Percentiles rank a stretch among this genome's conserved stretches.
Evolutionary conservation across 92 coral and sea anemone species (phyloP).

Genomic region (Zoanthus solanderi): DNA sequence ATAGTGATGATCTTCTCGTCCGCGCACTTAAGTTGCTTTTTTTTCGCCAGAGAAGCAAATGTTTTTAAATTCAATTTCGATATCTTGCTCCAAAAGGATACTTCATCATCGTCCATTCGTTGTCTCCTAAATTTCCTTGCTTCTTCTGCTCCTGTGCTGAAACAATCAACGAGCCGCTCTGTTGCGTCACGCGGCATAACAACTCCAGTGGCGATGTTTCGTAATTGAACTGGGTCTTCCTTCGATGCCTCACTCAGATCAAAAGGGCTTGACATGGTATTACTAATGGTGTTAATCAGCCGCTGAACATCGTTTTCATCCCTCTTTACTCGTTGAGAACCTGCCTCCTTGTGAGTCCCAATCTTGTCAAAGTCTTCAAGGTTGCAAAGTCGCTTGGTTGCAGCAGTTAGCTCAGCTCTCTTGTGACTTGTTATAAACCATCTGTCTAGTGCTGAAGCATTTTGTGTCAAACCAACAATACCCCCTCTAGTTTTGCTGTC

Average conservation of each 20-base stretch:
- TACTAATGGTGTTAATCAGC: slow-evolving; percentile 59
- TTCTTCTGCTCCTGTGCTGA: slow-evolving; percentile 43
- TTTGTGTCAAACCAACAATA: slow-evolving; percentile 71
- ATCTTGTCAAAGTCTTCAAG: slow-evolving; percentile 45
- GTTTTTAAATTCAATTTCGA: slow-evolving; percentile 53
- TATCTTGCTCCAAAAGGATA: slow-evolving; percentile 64
- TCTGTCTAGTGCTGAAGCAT: slow-evolving; percentile 57
- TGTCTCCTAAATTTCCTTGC: slow-evolving; percentile 41
- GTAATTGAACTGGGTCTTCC: slow-evolving; percentile 54
- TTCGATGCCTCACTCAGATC: slow-evolving; percentile 48
- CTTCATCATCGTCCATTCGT: slow-evolving; percentile 53
- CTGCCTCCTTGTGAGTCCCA: slow-evolving; percentile 73
- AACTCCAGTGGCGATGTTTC: slow-evolving; percentile 70
- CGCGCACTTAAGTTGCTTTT: slow-evolving; percentile 35
- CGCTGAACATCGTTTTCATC: slow-evolving; percentile 67
- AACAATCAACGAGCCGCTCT: slow-evolving; percentile 51
- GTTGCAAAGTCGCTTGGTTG: slow-evolving; percentile 48
- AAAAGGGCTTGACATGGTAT: slow-evolving; percentile 71
- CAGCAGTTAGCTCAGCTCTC: slow-evolving; percentile 56
- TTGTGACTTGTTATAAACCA: slow-evolving; percentile 67
- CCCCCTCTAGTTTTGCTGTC: slow-evolving; percentile 79
- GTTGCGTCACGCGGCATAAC: slow-evolving; percentile 59
- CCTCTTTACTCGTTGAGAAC: slow-evolving; percentile 34
- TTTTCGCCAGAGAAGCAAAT: slow-evolving; percentile 66
- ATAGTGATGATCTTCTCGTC: slow-evolving; percentile 16